Conservation (phyloP, 2,113 vertebrate species). For the Fregata magnificens region DNA sequence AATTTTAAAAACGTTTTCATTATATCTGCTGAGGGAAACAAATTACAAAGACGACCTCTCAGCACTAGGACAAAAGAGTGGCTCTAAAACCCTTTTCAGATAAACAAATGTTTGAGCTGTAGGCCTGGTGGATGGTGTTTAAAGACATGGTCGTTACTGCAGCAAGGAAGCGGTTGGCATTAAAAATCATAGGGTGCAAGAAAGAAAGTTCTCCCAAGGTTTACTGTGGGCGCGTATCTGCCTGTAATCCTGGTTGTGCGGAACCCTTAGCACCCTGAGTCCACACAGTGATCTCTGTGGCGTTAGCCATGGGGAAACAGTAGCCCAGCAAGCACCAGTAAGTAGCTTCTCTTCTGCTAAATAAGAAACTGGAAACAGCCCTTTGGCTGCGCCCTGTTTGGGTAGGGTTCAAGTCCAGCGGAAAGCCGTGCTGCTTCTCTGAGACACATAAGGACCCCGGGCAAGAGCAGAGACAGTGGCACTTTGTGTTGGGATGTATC, state of each 20-base stretch:
- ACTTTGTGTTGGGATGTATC: background rate
- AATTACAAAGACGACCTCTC: slow-evolving; percentile 24
- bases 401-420: background rate
- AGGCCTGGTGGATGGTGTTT: background rate
- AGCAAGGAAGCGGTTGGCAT: background rate
- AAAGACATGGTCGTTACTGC: background rate
- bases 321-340: background rate
- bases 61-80: background rate
- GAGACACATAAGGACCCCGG: background rate
- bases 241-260: background rate
- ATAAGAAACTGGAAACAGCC: background rate
- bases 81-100: background rate
- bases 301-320: background rate
- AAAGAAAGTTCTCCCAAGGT: background rate
- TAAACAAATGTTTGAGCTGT: background rate
- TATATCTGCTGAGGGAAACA: background rate
- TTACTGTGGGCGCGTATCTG: background rate
- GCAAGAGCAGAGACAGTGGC: background rate
- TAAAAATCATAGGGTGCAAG: background rate
- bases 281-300: background rate
- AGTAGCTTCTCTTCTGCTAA: background rate
- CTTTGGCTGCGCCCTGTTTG: background rate
- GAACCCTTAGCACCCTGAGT: background rate
- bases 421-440: background rate
- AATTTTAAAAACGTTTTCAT: background rate